Base-by-base conservation (phyloP, 1,140 invertebrate species). In the Trichonephila clavata region DNA sequence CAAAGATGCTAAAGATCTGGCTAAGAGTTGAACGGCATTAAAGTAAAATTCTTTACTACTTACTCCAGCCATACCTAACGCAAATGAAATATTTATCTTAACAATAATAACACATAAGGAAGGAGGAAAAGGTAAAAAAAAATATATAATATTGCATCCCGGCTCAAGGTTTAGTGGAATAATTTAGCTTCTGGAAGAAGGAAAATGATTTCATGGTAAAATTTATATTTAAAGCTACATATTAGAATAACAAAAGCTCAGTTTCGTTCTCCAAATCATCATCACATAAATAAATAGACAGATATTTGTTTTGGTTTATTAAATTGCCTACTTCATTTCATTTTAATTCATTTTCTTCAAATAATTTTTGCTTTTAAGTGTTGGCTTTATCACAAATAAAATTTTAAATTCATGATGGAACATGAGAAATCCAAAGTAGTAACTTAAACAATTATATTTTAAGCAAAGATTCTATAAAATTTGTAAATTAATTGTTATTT, bases 21-120 rank as follows among this genome's bases (percentile, higher is more conserved):
- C 98, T 95, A 99, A 97, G 96, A 98, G 98, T 95, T 98, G 97
- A 63, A 99, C 97, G 27, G 98, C 98, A 96, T 98, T 97, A 94
- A 97, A 97, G 96, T 98, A 99, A 96, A 98, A 98, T 94, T 95
- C 94, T 95, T 95, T 94, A 71, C 59, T 81, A 50, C 87, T 91
- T 57, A 90, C 88, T 39, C 83, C 88, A 43, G 93, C 88, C 93
- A 94, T 94, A 86, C 61, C n/a, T 89, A 60, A 84, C 18, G 10
- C 50, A 50, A 13, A 27, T 32, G 27, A 24, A 63, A 84, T 18
- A 50, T 50, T 59, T 87, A 60, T 32, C 59, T 87, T 39, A 18
- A 59, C 32, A 24, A 10, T 86, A 59, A 87, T 63, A 65, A 63
- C 63, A 39, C 16, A 89, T 61, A 90, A 27, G 93, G 93, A 94